Evolutionary conservation across 2,888 invertebrate species (phyloP), one percentile per base, ranked within the genome.

Genomic region (Julus scanicus): DNA sequence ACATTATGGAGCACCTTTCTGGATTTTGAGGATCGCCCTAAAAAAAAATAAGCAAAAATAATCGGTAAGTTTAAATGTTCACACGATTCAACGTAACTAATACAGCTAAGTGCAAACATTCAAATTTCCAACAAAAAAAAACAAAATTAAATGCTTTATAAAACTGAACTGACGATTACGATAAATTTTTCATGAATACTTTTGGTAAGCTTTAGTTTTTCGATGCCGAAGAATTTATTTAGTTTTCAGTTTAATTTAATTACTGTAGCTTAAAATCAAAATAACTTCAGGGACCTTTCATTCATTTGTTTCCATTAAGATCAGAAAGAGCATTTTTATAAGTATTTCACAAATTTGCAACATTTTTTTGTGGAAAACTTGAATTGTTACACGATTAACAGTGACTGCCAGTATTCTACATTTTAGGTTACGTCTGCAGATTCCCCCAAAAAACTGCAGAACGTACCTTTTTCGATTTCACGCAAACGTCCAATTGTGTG

Each of bases 1-100:
- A 89, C 89, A 89, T 89, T 49, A 89, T 57, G 87, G 83, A 11
- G 80, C 89, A 89, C 40, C 88, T 86, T 48, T 89, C 89, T 44
- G 85, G 88, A 86, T 86, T 88, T 40, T 87, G 53, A 1, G 89
- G 89, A 85, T 89, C 89, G 29, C 89, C 89, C 89, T 89, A 57
- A n/a, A 84, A 88, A 88, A 29, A 63, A 37, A 57, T 17, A 87
- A 57, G 15, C 20, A 53, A 87, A 48, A 88, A 85, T 63, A 6
- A 29, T 29, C 29, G 29, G 29, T 13, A 9, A 13, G 29, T n/a
- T 4, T 20, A 13, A 84, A 40, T 17, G 5, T 9, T 15, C 8
- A 84, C 3, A 29, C 3, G n/a, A 13, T 5, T 84, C 4, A 84
- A 29, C 37, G 5, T 15, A 40, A 3, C 37, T 29, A 39, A 84